A percentile compares a stretch with the other conserved stretches of the same genome.
phyloP scores from a whole-genome alignment of 2,888 invertebrate species.

The Drosophila kuntzei region DNA sequence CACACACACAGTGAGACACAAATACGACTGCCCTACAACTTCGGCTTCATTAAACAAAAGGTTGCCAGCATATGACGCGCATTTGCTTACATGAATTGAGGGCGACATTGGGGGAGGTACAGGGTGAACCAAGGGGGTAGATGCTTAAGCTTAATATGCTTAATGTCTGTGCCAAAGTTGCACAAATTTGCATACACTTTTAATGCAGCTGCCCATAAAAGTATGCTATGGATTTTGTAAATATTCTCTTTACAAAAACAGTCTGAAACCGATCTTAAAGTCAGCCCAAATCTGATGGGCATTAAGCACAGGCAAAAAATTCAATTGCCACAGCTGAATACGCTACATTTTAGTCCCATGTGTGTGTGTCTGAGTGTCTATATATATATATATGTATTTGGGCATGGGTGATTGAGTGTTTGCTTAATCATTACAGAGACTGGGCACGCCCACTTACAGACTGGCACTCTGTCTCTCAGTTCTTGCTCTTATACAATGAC shows the following conservation, averaged over 20 bases:
- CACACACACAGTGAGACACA: conserved; percentile 12
- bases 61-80: conserved; percentile 56
- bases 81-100: conserved; percentile 56
- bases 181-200: conserved; percentile 39
- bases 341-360: conserved; percentile 50
- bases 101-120: not conserved
- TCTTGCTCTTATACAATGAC: conserved; percentile 60
- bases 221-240: conserved; percentile 38
- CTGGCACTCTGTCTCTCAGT: conserved; percentile 14
- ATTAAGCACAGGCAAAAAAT: conserved; percentile 34
- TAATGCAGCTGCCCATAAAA: conserved; percentile 48
- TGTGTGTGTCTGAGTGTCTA: conserved; percentile 7
- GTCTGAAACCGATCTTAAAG: conserved; percentile 21
- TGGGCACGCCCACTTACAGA: conserved; percentile 38
- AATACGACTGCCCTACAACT: conserved; percentile 57
- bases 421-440: conserved; percentile 68
- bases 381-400: conserved; percentile 2
- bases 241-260: not conserved
- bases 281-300: conserved; percentile 21
- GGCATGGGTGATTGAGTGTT: conserved; percentile 48
- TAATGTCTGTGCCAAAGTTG: conserved; percentile 46
- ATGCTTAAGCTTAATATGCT: conserved; percentile 65
- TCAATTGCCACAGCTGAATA: conserved; percentile 64
- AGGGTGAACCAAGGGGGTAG: conserved; percentile 4
- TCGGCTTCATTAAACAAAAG: conserved; percentile 79